phyloP scores from a whole-genome alignment of 2,888 invertebrate genomes.

The Calameuta pallipes region DNA sequence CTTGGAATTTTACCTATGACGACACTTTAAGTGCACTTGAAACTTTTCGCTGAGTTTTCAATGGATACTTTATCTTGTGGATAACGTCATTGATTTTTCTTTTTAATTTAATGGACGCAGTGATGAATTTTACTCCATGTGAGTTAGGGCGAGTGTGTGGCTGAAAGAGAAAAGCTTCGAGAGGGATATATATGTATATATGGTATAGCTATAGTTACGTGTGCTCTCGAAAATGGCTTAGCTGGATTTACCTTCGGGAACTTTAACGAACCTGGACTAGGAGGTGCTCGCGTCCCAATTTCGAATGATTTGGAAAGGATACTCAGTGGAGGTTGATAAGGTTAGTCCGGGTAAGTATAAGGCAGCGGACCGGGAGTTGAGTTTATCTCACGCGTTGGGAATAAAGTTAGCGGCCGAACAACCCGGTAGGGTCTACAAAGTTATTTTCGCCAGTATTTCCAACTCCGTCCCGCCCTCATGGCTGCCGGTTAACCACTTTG shows the following conservation, averaged over 20 bases:
- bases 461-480: background rate
- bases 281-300: constrained; percentile 42
- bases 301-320: constrained; percentile 51
- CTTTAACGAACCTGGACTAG: constrained; percentile 3
- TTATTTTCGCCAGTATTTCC: constrained; percentile 4
- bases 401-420: constrained; percentile 48
- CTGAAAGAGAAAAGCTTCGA: background rate
- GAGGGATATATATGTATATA: background rate
- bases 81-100: background rate
- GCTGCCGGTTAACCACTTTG: constrained; percentile 2
- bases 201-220: background rate
- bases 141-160: background rate
- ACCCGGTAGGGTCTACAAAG: constrained; percentile 10
- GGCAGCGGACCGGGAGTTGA: constrained; percentile 36
- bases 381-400: constrained; percentile 55
- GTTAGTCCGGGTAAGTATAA: constrained; percentile 41
- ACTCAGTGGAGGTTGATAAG: constrained; percentile 51
- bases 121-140: background rate
- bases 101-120: background rate
- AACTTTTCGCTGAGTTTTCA: background rate
- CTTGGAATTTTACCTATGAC: background rate
- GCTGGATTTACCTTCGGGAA: background rate
- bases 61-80: background rate
- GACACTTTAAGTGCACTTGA: background rate
- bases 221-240: background rate